Conservation (phyloP, 2,888 invertebrate genomes). For the Lasioglossum villosulum region DNA sequence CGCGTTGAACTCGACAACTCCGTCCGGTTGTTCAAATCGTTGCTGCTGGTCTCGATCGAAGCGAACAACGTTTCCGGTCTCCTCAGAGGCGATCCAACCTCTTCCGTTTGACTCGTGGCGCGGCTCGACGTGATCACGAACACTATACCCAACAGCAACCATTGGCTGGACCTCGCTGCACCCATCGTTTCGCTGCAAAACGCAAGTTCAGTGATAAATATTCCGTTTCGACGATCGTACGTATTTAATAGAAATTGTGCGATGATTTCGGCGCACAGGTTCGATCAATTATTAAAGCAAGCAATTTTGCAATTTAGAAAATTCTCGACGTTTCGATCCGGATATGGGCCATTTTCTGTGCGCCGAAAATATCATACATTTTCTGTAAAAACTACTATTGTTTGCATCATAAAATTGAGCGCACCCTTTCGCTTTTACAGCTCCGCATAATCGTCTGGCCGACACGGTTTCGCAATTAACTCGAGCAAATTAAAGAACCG, state of each 20-base stretch:
- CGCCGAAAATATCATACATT: no score
- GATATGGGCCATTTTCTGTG: no score
- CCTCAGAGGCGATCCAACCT: conserved; percentile 3
- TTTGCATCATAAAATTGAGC: neutral
- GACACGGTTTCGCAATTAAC: conserved; percentile 23
- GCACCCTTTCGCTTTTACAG: neutral
- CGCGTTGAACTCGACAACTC: conserved; percentile 37
- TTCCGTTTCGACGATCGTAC: no score
- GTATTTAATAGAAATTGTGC: no score
- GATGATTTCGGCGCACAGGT: no score
- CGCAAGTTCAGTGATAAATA: neutral
- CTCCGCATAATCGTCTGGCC: neutral
- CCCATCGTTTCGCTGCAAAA: conserved; percentile 76
- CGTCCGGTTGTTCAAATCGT: conserved; percentile 46
- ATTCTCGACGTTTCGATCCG: no score
- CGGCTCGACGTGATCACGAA: conserved; percentile 68
- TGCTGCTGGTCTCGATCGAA: conserved; percentile 20
- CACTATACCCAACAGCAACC: conserved; percentile 78
- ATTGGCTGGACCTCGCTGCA: conserved; percentile 77
- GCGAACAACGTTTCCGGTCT: conserved; percentile 23
- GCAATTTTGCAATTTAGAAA: no score
- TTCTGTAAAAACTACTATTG: neutral
- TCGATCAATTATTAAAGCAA: no score
- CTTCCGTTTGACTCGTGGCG: conserved; percentile 48
- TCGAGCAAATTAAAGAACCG: conserved; percentile 31